Base-by-base conservation (phyloP, 2,797 vertebrate genomes). In the Hemitrygon akajei region DNA sequence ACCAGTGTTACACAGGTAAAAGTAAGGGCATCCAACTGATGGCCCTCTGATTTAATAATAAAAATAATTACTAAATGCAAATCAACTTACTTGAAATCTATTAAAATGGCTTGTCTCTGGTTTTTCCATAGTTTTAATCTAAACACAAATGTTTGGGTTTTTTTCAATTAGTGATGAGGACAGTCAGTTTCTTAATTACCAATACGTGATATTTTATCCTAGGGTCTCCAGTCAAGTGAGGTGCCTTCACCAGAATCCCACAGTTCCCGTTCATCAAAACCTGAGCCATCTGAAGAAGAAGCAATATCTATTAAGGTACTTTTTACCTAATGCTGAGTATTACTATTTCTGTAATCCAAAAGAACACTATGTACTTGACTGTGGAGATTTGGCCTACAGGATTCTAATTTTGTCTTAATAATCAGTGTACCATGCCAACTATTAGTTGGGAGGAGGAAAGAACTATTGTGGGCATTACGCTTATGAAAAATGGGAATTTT, bases 1-100 rank as follows among this genome's bases (percentile, higher is more conserved):
- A 97, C 98, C 98, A 99, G 98, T 96, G 98, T 98, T 96, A 95
- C 97, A 95, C 98, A 99, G 99, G 99, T 99, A 99, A 99, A 97
- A 94, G 95, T 94, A 94, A 95, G 94, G 1, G 79, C 56, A 93
- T 9, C 91, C 30, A 71, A 92, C 69, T 75, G 25, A 56, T 92
- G 66, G 27, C 12, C 91, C 25, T 73, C 40, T 40, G 14, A 63
- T 63, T 87, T 30, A 56, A 60, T 27, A 69, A 20, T 16, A 69
- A 37, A 69, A 89, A 89, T 66, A 69, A 69, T 69, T 87, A 63
- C 30, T 63, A 18, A 69, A 37, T 37, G 60, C 22, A 69, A 89
- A 69, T 89, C 63, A 22, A 20, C 20, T 69, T 37, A 66, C n/a
- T n/a, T 60, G 27, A 30, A 60, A 60, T 60, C 27, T 37, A 11